These are phyloP conservation scores for Leucophenga montana DNA, from an alignment of 2,888 invertebrate species.

Conservation along the genomic window DNA sequence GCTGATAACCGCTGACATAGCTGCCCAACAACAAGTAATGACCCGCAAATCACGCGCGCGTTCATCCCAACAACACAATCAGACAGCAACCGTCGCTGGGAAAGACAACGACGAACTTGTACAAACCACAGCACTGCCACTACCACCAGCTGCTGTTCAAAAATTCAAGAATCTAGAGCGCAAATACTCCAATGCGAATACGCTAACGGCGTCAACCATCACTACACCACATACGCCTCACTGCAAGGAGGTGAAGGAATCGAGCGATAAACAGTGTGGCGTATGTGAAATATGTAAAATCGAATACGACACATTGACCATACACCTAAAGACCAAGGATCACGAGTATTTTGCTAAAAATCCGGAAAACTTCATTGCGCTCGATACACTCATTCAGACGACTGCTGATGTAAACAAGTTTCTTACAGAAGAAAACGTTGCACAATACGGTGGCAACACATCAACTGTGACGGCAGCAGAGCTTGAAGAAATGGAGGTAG, in stretches of 20 bases:
- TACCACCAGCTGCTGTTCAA: slow-evolving; percentile 45
- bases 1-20: slow-evolving; percentile 7
- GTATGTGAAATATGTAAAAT: slow-evolving; percentile 88
- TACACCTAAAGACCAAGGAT: slow-evolving; percentile 83
- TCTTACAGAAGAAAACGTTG: slow-evolving; percentile 75
- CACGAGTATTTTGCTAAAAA: slow-evolving; percentile 84
- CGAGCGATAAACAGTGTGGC: slow-evolving; percentile 75
- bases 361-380: slow-evolving; percentile 82
- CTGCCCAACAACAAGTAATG: slow-evolving; percentile 50
- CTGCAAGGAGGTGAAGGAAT: slow-evolving; percentile 58
- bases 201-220: slow-evolving; percentile 7
- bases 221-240: slow-evolving; percentile 24
- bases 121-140: slow-evolving; percentile 27
- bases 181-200: not conserved
- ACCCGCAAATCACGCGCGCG: slow-evolving; percentile 71
- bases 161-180: slow-evolving; percentile 19
- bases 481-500: slow-evolving; percentile 69
- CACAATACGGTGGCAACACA: slow-evolving; percentile 44
- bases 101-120: slow-evolving; percentile 10
- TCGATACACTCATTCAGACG: slow-evolving; percentile 81
- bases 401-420: slow-evolving; percentile 82
- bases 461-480: slow-evolving; percentile 43
- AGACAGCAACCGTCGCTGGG: slow-evolving; percentile 9
- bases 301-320: slow-evolving; percentile 81
- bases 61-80: slow-evolving; percentile 55